Conservation (phyloP, 2,113 vertebrate species). For the Tamias sibiricus region DNA sequence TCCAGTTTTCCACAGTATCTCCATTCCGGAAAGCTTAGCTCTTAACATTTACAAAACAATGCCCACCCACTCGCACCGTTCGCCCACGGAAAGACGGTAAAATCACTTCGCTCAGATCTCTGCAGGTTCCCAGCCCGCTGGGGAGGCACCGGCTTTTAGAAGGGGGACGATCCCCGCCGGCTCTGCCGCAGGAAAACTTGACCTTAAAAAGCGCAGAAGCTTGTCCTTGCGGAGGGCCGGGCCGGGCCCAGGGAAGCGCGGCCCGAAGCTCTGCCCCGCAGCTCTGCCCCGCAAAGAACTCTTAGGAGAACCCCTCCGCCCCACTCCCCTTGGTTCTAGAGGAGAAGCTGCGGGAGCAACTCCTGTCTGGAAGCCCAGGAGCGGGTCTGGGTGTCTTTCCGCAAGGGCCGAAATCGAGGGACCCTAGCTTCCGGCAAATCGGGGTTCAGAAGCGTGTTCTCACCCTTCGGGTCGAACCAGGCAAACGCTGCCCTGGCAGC, state of each 20-base stretch:
- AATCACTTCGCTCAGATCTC: not conserved
- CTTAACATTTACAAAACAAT: not conserved
- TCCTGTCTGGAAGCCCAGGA: not conserved
- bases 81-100: not conserved
- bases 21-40: not conserved
- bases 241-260: not conserved
- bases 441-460: not conserved
- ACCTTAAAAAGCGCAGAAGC: constrained; percentile 19
- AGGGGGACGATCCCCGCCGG: not conserved
- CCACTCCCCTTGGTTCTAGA: fast-evolving
- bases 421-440: not conserved
- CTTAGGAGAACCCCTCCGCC: not conserved
- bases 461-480: not conserved
- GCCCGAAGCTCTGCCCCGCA: not conserved
- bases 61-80: not conserved
- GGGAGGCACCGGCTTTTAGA: not conserved
- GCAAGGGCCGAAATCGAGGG: fast-evolving
- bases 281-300: not conserved
- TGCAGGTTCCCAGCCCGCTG: not conserved
- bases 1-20: not conserved
- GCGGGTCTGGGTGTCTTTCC: not conserved
- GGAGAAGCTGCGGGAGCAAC: not conserved
- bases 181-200: not conserved
- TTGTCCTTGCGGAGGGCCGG: not conserved
- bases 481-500: not conserved